A percentile compares a stretch with the other conserved stretches of the same genome.
These are phyloP conservation scores for Musca domestica DNA, from an alignment of 1,140 invertebrate species.

Conservation along the genomic window DNA sequence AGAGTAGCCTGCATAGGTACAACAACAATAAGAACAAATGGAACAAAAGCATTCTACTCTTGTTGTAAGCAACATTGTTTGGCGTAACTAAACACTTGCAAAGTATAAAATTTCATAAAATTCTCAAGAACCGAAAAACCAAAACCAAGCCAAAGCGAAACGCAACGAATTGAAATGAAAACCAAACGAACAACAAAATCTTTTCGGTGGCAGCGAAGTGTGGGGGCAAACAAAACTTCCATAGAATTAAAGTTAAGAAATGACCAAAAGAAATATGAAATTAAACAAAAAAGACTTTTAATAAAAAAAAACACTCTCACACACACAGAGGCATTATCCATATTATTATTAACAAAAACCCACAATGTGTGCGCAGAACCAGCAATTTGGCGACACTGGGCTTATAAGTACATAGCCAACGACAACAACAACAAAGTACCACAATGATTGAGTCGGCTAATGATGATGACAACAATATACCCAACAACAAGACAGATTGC, in stretches of 20 bases:
- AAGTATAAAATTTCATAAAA: conserved; percentile 20
- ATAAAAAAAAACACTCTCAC: no score
- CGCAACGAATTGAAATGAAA: no score
- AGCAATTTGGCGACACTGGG: not conserved
- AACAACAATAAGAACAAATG: not conserved
- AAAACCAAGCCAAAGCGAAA: no score
- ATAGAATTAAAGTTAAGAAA: conserved; percentile 20
- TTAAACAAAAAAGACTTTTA: no score
- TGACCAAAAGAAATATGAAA: conserved; percentile 1
- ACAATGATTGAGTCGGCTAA: no score
- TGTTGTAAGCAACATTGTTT: conserved; percentile 8
- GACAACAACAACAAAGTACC: no score
- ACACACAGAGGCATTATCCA: no score
- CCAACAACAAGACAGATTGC: no score
- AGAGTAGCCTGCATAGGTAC: not conserved
- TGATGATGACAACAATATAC: no score
- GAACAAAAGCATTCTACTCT: not conserved
- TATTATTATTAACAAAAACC: no score
- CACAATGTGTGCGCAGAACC: no score
- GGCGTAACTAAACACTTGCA: conserved; percentile 17
- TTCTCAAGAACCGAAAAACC: conserved; percentile 5
- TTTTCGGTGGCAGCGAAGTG: no score
- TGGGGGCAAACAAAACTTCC: conserved; percentile 3
- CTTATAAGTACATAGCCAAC: not conserved
- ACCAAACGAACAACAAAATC: not conserved